Evolutionary conservation across 2,797 vertebrate genomes (phyloP), one percentile per base, ranked within the genome.

Genomic region (Tenualosa thibaudeaui): DNA sequence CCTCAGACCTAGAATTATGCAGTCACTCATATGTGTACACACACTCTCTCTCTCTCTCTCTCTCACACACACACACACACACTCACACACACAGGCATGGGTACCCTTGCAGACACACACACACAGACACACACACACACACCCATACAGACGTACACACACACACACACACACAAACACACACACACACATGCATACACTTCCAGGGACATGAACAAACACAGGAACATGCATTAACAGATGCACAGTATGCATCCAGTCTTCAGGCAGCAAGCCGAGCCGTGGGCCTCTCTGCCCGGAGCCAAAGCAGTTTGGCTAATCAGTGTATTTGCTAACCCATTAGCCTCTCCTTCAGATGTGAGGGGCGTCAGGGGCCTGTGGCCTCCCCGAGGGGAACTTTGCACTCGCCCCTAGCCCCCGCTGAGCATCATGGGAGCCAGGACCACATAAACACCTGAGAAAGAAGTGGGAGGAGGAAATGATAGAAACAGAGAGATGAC

Each of bases 281-380:
- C 8, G 26, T 24, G 12, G 6, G 3, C 62, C 90, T 90, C 68
- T 75, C 68, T 0, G 15, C 86, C 87, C 87, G 89, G 89, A 91
- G 91, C 91, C 91, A 89, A 90, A 92, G 90, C 86, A 86, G 89
- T 89, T 88, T 88, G 84, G 89, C 92, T 94, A 94, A 94, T 94
- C 91, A 91, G 89, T 81, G 43, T 95, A 94, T 95, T 95, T 96
- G 93, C 94, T 92, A 90, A 94, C 89, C 94, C 91, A 94, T 95
- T 95, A 95, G 89, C 78, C 89, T 78, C 86, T 91, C 91, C 92
- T 93, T 95, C 89, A 93, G 93, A 94, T 94, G 92, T 93, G 91
- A 93, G 91, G 89, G 86, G 89, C 92, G 87, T 91, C 87, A 90
- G 86, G 89, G 90, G 90, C 91, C 85, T 15, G n/a, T 88, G 89